Evolutionary conservation across 2,797 vertebrate species (phyloP), one percentile per base, ranked within the genome.

Genomic region (Sciurus vulgaris): DNA sequence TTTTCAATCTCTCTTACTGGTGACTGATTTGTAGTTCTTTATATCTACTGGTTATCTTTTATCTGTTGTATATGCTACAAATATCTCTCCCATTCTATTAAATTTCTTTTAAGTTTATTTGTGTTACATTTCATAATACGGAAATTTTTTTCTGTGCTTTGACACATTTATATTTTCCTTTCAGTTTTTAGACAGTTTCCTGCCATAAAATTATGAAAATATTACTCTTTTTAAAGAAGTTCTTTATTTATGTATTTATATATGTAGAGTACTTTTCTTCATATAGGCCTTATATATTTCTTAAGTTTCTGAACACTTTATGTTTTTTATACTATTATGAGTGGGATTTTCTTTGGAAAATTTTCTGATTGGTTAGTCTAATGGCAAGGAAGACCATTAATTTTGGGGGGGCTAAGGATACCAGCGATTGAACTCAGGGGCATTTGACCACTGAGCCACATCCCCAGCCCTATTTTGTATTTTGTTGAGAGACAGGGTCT

Each of bases 121-220:
- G 30, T 67, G 59, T 84, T 51, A 33, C 54, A 38, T 65, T 86
- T 86, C 33, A 67, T 91, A 30, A 61, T 35, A 35, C 9, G 86
- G n/a, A 89, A 86, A 38, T 76, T 76, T 38, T 38, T 56, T n/a
- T 89, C 0, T 49, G 63, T 86, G 47, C 89, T 89, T 74, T 85
- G 1, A 30, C 41, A n/a, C 70, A 38, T 86, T 59, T 44, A 33
- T 51, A 18, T 41, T 30, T 69, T 82, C 28, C 35, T 59, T 83
- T 73, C 65, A 82, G 38, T 49, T 81, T 84, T 49, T 69, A n/a
- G 33, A 33, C 77, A 5, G 33, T 89, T 91, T 91, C 33, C 61
- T 88, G 24, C 15, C 44, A 56, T 41, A 10, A 91, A 20, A 63
- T 82, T 91, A 35, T 88, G 4, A 93, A 81, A 93, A 72, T 78